A percentile compares a stretch with the other conserved stretches of the same genome.
Evolutionary conservation across 2,888 invertebrate genomes (phyloP).

Genomic region (Lottia gigantea): DNA sequence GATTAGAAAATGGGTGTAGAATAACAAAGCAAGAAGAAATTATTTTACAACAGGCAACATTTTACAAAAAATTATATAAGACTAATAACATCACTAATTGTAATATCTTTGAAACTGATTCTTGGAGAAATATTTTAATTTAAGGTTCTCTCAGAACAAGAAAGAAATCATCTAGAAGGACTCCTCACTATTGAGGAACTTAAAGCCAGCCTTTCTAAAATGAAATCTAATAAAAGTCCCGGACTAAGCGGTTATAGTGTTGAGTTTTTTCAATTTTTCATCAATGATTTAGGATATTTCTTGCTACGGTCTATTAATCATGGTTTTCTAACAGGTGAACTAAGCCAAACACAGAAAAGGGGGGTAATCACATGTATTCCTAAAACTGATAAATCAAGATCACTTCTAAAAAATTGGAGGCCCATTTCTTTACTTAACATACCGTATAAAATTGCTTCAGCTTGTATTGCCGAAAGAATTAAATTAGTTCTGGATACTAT

Average conservation of each 20-base stretch:
- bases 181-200: too few relatives aligned
- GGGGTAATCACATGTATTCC: constrained; percentile 16
- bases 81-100: background rate
- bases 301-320: constrained; percentile 10
- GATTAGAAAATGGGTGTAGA: background rate
- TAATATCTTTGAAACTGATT: too few relatives aligned
- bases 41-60: constrained; percentile 4
- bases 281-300: constrained; percentile 11
- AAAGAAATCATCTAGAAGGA: too few relatives aligned
- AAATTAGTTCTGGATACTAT: constrained; percentile 14
- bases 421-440: constrained; percentile 16
- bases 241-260: constrained; percentile 10
- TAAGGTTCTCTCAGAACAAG: too few relatives aligned
- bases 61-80: constrained; percentile 1
- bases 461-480: constrained; percentile 10
- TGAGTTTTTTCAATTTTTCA: constrained; percentile 17
- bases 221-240: constrained; percentile 18
- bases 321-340: background rate
- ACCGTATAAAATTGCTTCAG: constrained; percentile 14
- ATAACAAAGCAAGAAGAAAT: constrained; percentile 10
- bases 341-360: constrained; percentile 13
- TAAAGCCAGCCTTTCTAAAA: background rate
- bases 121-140: too few relatives aligned
- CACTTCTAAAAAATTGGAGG: constrained; percentile 17
- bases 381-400: constrained; percentile 5